Percentiles rank a stretch among this genome's conserved stretches.
These are phyloP conservation scores for Torymus aiolomorphi DNA, from an alignment of 2,888 invertebrate species.

Conservation along the genomic window DNA sequence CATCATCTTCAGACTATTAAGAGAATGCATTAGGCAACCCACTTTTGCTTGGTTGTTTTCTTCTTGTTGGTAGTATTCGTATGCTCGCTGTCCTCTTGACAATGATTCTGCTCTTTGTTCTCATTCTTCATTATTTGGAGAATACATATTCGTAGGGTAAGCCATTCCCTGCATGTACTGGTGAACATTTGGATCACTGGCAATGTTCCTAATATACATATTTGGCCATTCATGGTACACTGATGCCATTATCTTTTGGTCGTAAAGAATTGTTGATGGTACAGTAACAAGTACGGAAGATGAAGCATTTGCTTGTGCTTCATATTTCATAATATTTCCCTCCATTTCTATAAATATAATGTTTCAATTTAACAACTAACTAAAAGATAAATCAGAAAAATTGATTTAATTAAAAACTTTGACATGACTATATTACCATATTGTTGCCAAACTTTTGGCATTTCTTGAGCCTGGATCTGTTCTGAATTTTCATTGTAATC, in stretches of 20 bases:
- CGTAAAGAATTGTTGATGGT: conserved; percentile 61
- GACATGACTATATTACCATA: conserved; percentile 64
- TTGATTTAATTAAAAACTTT: not conserved
- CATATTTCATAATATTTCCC: conserved; percentile 55
- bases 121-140: conserved; percentile 59
- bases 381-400: not conserved
- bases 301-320: conserved; percentile 50
- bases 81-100: too few relatives aligned
- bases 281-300: conserved; percentile 58
- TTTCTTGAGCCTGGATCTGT: conserved; percentile 59
- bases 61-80: too few relatives aligned
- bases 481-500: conserved; percentile 53
- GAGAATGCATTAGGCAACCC: too few relatives aligned
- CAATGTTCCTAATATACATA: conserved; percentile 80
- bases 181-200: conserved; percentile 83
- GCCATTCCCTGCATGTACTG: conserved; percentile 77
- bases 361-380: not conserved
- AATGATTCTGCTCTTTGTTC: too few relatives aligned
- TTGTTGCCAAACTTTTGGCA: conserved; percentile 66
- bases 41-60: too few relatives aligned
- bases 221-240: conserved; percentile 62
- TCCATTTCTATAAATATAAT: conserved; percentile 50
- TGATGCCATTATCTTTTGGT: conserved; percentile 60
- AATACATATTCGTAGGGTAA: conserved; percentile 61
- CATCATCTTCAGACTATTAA: too few relatives aligned